A percentile compares a stretch with the other conserved stretches of the same genome.
phyloP scores from a whole-genome alignment of 2,888 invertebrate genomes.

The Monochamus alternatus region DNA sequence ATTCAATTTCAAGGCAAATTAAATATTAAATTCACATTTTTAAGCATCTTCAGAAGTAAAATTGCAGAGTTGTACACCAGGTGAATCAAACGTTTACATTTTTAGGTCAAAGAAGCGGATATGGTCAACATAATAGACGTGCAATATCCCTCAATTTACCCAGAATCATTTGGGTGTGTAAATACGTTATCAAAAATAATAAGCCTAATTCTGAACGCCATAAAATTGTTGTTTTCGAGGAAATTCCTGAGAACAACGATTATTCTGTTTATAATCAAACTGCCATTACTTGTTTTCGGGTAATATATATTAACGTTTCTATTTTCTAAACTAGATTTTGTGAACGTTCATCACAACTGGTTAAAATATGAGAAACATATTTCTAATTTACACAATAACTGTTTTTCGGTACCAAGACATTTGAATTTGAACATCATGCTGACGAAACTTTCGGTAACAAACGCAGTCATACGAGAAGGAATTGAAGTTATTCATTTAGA shows the following conservation, averaged over 20 bases:
- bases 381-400: neutral
- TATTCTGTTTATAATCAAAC: constrained; percentile 52
- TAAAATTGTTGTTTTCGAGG: constrained; percentile 52
- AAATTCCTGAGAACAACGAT: constrained; percentile 52
- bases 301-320: constrained; percentile 38
- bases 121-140: constrained; percentile 55
- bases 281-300: constrained; percentile 55
- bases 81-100: neutral
- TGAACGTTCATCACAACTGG: too few species aligned
- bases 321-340: too few species aligned
- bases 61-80: too few species aligned
- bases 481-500: constrained; percentile 43
- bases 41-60: too few species aligned
- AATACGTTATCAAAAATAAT: constrained; percentile 35
- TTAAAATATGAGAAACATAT: too few species aligned
- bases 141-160: constrained; percentile 53
- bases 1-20: too few species aligned
- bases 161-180: constrained; percentile 38
- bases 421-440: constrained; percentile 50
- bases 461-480: constrained; percentile 22
- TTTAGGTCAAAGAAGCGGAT: constrained; percentile 56
- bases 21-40: too few species aligned
- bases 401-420: constrained; percentile 33
- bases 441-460: constrained; percentile 43
- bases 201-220: constrained; percentile 46